These are phyloP conservation scores for Falco columbarius DNA, from an alignment of 2,797 vertebrate species.

Conservation along the genomic window DNA sequence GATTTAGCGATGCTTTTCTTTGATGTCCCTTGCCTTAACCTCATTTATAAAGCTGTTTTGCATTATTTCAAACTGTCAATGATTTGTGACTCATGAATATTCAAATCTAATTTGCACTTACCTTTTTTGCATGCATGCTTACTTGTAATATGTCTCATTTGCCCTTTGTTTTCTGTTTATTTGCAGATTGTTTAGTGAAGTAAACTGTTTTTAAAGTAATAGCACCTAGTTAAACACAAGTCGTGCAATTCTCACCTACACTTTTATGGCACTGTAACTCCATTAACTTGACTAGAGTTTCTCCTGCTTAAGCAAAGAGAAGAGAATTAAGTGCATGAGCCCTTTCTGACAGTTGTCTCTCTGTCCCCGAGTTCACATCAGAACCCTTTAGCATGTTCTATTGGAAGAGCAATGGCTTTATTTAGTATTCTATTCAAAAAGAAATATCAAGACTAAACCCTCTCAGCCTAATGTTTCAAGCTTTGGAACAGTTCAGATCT, in stretches of 20 bases:
- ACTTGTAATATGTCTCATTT: conserved; percentile 74
- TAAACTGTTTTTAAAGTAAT: conserved; percentile 55
- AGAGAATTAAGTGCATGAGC: not conserved
- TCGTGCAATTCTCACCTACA: not conserved
- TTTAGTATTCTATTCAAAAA: not conserved
- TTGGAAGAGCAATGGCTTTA: not conserved
- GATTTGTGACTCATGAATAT: conserved; percentile 83
- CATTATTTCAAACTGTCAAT: conserved; percentile 82
- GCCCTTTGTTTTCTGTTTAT: conserved; percentile 78
- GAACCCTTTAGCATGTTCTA: not conserved
- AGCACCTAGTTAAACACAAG: not conserved
- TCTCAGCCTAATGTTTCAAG: not conserved
- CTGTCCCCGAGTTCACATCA: not conserved
- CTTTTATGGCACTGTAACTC: not conserved
- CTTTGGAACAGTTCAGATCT: not conserved
- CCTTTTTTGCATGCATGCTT: conserved; percentile 77
- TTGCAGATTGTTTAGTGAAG: conserved; percentile 65
- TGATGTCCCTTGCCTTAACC: conserved; percentile 80
- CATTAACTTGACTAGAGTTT: not conserved
- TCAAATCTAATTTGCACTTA: conserved; percentile 82
- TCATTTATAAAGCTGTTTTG: conserved; percentile 83
- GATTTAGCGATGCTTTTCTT: conserved; percentile 78
- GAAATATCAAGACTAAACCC: not conserved
- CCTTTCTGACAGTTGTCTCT: not conserved
- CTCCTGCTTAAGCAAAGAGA: not conserved